Conservation (phyloP, 1,140 invertebrate genomes). For the Musca domestica region DNA sequence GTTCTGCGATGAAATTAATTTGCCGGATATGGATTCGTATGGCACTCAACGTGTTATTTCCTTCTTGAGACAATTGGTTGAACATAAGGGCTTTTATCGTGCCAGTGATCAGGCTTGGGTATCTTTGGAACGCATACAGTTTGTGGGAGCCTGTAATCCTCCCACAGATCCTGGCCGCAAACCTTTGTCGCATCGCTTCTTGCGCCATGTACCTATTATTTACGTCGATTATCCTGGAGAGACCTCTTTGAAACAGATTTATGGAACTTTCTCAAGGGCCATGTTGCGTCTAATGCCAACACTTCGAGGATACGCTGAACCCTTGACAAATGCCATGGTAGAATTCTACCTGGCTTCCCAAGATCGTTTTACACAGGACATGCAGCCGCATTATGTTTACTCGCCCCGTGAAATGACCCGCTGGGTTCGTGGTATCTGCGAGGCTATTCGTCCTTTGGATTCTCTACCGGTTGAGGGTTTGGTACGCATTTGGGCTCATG, state of each 20-base stretch:
- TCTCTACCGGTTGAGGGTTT: constrained; percentile 88
- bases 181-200: constrained; percentile 89
- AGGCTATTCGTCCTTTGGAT: constrained; percentile 94
- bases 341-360: constrained; percentile 97
- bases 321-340: constrained; percentile 98
- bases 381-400: constrained; percentile 99
- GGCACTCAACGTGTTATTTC: constrained; percentile 98
- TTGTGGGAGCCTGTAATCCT: constrained; percentile 99
- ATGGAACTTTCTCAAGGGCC: constrained; percentile 96
- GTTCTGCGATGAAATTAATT: constrained; percentile 99
- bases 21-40: constrained; percentile 98
- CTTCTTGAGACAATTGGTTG: constrained; percentile 95
- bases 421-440: constrained; percentile 99
- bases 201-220: constrained; percentile 96
- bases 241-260: constrained; percentile 96
- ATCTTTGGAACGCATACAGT: constrained; percentile 95
- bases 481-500: constrained; percentile 97
- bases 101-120: constrained; percentile 97
- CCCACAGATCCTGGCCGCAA: constrained; percentile 99
- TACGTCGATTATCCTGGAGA: constrained; percentile 99
- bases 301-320: constrained; percentile 89
- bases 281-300: constrained; percentile 92
- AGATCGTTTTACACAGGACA: constrained; percentile 98
- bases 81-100: constrained; percentile 89
- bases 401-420: constrained; percentile 99